Evolutionary conservation across 2,888 invertebrate genomes (phyloP), one percentile per base, ranked within the genome.

Genomic region (Polymixis lichenea): DNA sequence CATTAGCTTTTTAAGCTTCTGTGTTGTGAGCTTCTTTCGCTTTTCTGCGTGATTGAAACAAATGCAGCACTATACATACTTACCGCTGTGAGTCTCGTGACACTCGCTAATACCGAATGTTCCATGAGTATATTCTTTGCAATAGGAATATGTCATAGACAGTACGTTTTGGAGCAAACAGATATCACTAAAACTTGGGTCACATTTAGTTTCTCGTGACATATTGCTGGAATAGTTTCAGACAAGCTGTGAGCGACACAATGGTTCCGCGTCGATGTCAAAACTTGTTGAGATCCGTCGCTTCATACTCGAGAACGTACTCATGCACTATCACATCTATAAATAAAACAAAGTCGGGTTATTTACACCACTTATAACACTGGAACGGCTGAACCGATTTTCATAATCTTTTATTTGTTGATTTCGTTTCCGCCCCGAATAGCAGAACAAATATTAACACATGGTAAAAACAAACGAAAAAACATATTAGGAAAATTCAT

Each of bases 11-110:
- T 62, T 62, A 61, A 28, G 13, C 38, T n/a, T 61, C 32, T 38
- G 46, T 67, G 22, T 77, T 51, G 68, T 68, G 6, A 55, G 53
- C 65, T 56, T 56, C 51, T 68, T 74, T 61, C 49, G 13, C 56
- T 75, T 56, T 66, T 65, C 61, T 28, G n/a, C 13, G 19, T 43
- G 32, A 15, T 25, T 56, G 56, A 15, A 32, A 56, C 17, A 13
- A 65, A 58, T 72, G 65, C 46, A 46, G n/a, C 15, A 46, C 51
- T 9, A n/a, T 19, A 15, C 5, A 25, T 19, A 46, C 25, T 28
- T 15, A 49, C n/a, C 55, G n/a, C n/a, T 55, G n/a, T n/a, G 55
- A n/a, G 55, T 55, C n/a, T 5, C n/a, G 13, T 5, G n/a, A 53
- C 53, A n/a, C 55, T 38, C n/a, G 19, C 13, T 19, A 11, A 19